Percentiles rank a stretch among this genome's conserved stretches.
Evolutionary conservation across 2,888 invertebrate genomes (phyloP).

Genomic region (Philereme transversata): DNA sequence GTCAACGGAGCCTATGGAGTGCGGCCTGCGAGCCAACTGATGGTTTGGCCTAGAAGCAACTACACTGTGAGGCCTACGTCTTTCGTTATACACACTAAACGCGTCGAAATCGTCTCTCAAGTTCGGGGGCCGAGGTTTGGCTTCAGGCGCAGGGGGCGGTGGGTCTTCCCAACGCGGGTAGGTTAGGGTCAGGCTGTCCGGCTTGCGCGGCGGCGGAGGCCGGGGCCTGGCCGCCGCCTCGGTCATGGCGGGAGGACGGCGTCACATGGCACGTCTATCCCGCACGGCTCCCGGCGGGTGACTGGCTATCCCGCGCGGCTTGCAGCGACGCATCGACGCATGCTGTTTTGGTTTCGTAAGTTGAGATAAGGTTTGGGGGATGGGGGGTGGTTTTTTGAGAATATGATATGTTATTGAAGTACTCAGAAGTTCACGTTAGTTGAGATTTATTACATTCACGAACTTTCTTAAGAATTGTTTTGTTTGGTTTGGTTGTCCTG

Average conservation of each 20-base stretch:
- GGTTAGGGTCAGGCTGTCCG: conserved; percentile 68
- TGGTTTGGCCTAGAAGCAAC: conserved; percentile 71
- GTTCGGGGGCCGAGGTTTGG: conserved; percentile 47
- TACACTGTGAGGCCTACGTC: conserved; percentile 82
- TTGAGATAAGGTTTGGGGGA: conserved; percentile 19
- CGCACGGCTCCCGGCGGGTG: conserved; percentile 48
- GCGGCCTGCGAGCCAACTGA: conserved; percentile 79
- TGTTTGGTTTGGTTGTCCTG: no score
- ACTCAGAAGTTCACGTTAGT: neutral
- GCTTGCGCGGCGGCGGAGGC: conserved; percentile 81
- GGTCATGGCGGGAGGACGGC: conserved; percentile 69
- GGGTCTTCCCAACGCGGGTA: conserved; percentile 75
- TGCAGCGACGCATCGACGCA: conserved; percentile 60
- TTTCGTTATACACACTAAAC: conserved; percentile 80
- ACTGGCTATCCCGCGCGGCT: conserved; percentile 65
- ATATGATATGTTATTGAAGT: conserved; percentile 1
- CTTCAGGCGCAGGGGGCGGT: conserved; percentile 78
- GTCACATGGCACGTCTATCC: conserved; percentile 67
- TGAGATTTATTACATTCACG: neutral
- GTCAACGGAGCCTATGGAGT: conserved; percentile 84
- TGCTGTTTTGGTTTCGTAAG: conserved; percentile 29
- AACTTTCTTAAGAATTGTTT: no score
- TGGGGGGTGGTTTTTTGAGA: conserved; percentile 9
- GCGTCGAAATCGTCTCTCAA: conserved; percentile 69
- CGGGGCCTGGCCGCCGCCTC: conserved; percentile 78